phyloP scores from a whole-genome alignment of 2,888 invertebrate genomes.

The Dysmachus trigonus region DNA sequence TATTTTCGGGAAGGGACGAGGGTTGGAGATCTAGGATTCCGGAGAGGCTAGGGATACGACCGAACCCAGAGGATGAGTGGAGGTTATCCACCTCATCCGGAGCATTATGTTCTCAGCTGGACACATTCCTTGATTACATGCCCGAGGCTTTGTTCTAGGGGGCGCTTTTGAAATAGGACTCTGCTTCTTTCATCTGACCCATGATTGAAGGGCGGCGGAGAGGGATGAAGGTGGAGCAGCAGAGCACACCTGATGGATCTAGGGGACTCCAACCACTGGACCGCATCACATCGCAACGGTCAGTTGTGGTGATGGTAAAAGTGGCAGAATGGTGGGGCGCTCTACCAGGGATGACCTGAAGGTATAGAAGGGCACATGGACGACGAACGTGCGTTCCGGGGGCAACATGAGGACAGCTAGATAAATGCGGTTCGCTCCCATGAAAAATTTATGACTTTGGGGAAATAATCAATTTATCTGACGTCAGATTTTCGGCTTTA shows the following conservation, averaged over 20 bases:
- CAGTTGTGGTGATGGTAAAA: too few species aligned
- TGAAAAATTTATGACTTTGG: conserved; percentile 33
- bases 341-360: neutral
- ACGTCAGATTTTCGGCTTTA: conserved; percentile 29
- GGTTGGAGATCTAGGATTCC: neutral
- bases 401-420: conserved; percentile 21
- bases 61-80: too few species aligned
- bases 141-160: conserved; percentile 7
- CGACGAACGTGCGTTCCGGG: neutral
- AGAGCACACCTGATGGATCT: conserved; percentile 29
- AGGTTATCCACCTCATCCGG: neutral
- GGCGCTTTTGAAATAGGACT: conserved; percentile 25
- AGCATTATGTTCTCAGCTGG: conserved; percentile 29
- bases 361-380: neutral
- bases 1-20: too few species aligned
- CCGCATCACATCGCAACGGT: neutral
- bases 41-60: neutral
- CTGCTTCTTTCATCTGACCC: conserved; percentile 23
- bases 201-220: conserved; percentile 20
- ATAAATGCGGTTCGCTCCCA: conserved; percentile 2
- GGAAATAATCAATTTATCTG: conserved; percentile 33
- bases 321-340: too few species aligned
- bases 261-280: neutral
- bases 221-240: too few species aligned
- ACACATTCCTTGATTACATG: conserved; percentile 33